Base-by-base conservation (phyloP, 2,888 invertebrate genomes). In the Drosophila birchii region DNA sequence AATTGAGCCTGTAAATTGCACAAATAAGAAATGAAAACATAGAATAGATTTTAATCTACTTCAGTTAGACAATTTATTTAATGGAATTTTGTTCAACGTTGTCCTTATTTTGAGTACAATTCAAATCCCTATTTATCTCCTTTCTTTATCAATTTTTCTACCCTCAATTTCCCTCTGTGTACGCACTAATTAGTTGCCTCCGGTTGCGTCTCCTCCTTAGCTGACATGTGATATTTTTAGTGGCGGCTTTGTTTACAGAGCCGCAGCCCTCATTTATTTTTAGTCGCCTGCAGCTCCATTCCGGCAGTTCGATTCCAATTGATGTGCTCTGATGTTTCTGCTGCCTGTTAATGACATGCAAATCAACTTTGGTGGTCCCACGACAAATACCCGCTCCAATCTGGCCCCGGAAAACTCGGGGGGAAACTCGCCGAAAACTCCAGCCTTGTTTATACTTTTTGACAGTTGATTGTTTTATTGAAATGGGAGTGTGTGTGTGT, bases 301-400 rank as follows among this genome's bases (percentile, higher is more conserved):
- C 51, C 51, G 34, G 51, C 51, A 53, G 51, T 53, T 78, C 73
- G 73, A 80, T 83, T 78, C 56, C 76, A 70, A 75, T 71, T 75
- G 75, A 32, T 49, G 51, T 16, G 16, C 44, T 44, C 9, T 44
- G 51, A 51, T 34, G 51, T 20, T 34, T 1, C 51, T 18, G 20
- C 41, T 32, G 39, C 36, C 60, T 78, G 86, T 76, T 84, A 84
- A 81, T 84, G 86, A 84, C 84, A 84, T 86, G 84, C 84, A 85
- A 84, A 86, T 86, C 86, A 86, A 83, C 78, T 80, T 78, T 74
- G 86, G 80, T 86, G 84, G 86, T 77, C 81, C 78, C 57, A 55
- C 20, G 61, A 64, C 76, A 56, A 59, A 61, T 55, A 47, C 60
- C 49, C 55, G 41, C 39, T 54, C 39, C 58, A 51, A 54, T 57